Evolutionary conservation across 2,113 vertebrate genomes (phyloP).

Genomic region (Chaetodon auriga): DNA sequence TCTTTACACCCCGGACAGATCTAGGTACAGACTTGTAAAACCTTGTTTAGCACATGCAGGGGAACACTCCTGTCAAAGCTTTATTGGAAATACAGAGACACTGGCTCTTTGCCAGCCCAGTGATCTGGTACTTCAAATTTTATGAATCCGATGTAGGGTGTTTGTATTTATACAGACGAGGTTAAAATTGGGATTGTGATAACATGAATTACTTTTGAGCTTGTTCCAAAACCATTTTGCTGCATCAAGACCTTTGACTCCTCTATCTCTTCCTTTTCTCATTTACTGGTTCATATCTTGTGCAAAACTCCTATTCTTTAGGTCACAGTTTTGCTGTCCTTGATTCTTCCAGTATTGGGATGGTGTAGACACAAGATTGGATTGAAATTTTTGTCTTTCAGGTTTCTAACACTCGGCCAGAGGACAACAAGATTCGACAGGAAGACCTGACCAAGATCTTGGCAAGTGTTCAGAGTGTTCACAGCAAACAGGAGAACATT

Average conservation of each 20-base stretch:
- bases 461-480: conserved; percentile 91
- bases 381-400: conserved; percentile 55
- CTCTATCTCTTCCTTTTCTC: background rate
- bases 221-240: background rate
- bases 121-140: background rate
- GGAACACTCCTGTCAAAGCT: too few relatives aligned
- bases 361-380: background rate
- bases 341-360: background rate
- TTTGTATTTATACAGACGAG: too few relatives aligned
- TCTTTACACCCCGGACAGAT: background rate
- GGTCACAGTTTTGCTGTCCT: background rate
- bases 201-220: too few relatives aligned
- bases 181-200: background rate
- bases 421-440: conserved; percentile 93
- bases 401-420: conserved; percentile 93
- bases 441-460: conserved; percentile 95
- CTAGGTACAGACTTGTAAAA: background rate
- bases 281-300: background rate
- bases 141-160: background rate
- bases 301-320: background rate
- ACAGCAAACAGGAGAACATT: conserved; percentile 93
- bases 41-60: too few relatives aligned
- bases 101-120: too few relatives aligned
- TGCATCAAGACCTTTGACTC: background rate
- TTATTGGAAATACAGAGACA: too few relatives aligned